Conservation (phyloP, 2,797 vertebrate species). For the Uromys caudimaculatus region DNA sequence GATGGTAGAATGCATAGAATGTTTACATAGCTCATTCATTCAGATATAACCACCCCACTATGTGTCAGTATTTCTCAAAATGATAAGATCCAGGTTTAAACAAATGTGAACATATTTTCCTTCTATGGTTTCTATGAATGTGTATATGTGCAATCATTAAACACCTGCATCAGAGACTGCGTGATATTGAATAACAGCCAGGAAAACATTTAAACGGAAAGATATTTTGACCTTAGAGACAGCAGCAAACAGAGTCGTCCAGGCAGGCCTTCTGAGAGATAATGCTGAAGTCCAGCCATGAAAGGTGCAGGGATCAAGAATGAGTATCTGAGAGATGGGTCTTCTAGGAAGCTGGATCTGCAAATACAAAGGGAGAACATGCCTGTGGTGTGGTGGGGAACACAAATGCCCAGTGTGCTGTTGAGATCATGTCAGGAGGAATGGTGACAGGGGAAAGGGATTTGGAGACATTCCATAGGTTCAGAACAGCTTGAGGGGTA, state of each 20-base stretch:
- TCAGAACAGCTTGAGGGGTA: background rate
- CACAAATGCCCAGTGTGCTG: rapidly evolving
- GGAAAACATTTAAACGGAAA: background rate
- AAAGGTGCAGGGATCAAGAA: background rate
- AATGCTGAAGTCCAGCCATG: too few species aligned
- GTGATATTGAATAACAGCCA: background rate
- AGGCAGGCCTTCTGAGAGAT: background rate
- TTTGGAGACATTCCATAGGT: background rate
- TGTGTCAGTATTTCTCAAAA: background rate
- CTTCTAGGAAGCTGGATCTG: background rate
- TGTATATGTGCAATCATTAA: background rate
- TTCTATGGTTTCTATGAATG: background rate
- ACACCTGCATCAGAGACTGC: too few species aligned
- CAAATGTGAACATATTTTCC: too few species aligned
- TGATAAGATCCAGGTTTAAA: background rate
- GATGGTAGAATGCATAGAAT: background rate
- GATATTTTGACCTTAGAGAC: background rate
- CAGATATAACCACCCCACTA: background rate
- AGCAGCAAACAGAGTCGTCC: background rate
- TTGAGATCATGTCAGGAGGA: background rate
- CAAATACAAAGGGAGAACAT: background rate
- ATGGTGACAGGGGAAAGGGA: background rate
- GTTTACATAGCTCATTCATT: background rate
- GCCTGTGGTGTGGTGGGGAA: background rate
- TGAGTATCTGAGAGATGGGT: background rate